Evolutionary conservation across 2,797 vertebrate species (phyloP).

Genomic region (Phoeniculus purpureus): DNA sequence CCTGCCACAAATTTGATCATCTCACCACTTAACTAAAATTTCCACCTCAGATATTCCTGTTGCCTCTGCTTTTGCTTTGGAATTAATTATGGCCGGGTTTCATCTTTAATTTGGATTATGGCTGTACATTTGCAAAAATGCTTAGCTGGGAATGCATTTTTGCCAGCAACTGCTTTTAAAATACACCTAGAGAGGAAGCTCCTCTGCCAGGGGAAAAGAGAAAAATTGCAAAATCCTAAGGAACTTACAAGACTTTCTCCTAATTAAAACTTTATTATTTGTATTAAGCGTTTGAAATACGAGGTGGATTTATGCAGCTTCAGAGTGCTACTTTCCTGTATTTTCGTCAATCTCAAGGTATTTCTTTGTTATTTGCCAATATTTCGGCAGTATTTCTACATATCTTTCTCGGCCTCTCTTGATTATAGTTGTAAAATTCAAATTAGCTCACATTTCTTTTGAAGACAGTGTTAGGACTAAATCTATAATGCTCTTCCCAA

Average conservation of each 20-base stretch:
- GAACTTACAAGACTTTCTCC: neutral
- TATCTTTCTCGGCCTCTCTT: neutral
- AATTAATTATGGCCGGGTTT: neutral
- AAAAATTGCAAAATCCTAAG: neutral
- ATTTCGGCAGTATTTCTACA: neutral
- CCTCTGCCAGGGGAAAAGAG: neutral
- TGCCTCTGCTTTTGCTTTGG: neutral
- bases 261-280: neutral
- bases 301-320: neutral
- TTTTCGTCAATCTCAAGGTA: neutral
- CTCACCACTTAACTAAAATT: neutral
- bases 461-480: slow-evolving; percentile 32
- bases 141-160: neutral
- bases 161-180: neutral
- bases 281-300: neutral
- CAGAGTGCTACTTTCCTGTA: neutral
- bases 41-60: neutral
- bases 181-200: neutral
- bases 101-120: neutral
- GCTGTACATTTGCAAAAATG: neutral
- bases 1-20: neutral
- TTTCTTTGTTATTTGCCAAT: neutral
- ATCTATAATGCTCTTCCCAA: slow-evolving; percentile 2
- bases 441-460: slow-evolving; percentile 10
- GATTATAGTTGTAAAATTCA: slow-evolving; percentile 34